phyloP scores from a whole-genome alignment of 2,113 vertebrate genomes.

The Zootoca vivipara region DNA sequence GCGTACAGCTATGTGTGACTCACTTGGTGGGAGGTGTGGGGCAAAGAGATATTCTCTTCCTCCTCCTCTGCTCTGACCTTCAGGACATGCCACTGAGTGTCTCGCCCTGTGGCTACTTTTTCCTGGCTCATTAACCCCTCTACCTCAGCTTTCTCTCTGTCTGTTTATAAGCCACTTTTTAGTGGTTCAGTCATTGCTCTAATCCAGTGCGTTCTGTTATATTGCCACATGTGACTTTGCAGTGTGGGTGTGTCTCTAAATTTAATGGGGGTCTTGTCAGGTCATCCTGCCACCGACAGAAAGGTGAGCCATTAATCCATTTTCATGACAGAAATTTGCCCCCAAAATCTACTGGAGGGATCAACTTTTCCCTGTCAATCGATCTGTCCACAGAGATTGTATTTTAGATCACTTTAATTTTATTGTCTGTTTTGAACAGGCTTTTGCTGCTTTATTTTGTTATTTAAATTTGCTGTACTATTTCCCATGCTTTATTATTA shows the following conservation, averaged over 20 bases:
- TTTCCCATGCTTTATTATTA: too few species aligned
- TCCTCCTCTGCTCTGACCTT: neutral
- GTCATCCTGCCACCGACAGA: neutral
- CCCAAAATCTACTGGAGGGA: neutral
- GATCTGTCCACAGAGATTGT: too few species aligned
- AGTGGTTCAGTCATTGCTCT: neutral
- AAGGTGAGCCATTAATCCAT: neutral
- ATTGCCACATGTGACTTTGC: neutral
- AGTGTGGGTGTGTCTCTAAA: neutral
- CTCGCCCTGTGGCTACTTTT: neutral
- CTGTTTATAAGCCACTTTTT: neutral
- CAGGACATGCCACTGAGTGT: neutral
- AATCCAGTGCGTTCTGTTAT: neutral
- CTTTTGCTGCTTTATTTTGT: too few species aligned
- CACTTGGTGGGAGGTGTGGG: accelerated
- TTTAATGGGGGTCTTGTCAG: neutral
- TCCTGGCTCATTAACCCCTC: neutral
- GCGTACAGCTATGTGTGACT: neutral
- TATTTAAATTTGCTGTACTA: too few species aligned
- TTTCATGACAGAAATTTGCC: neutral
- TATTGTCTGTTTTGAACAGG: too few species aligned
- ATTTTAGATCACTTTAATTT: too few species aligned
- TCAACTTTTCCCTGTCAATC: too few species aligned
- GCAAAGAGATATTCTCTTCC: neutral
- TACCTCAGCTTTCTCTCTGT: neutral